Base-by-base conservation (phyloP, 1,140 invertebrate species). In the Dendroctonus ponderosae region DNA sequence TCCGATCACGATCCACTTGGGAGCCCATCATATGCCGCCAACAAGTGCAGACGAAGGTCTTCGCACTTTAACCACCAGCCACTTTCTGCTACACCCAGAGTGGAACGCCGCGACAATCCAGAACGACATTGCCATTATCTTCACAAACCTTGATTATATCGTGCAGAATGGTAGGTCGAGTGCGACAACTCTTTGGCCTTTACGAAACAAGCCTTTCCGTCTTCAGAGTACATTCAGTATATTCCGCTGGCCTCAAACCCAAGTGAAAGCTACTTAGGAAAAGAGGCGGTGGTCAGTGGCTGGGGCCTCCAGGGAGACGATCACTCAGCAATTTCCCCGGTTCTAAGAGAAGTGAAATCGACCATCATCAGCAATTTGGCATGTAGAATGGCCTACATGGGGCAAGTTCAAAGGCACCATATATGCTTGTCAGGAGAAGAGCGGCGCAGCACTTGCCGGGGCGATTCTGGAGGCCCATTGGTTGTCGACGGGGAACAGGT, bases 381-480 rank as follows among this genome's bases (percentile, higher is more conserved):
- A 37, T 63, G 61, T 46, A 53, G 61, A 26, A 12, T 63, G 50
- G 61, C 61, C 48, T 63, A 63, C 37, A 63, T 63, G 61, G 39
- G 49, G 6, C 14, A 15, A 8, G 49, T 63, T 2, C 7, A 38
- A 15, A 0, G 50, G 12, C 26, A 6, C 6, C 39, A 63, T 40
- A 63, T 63, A 9, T 63, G 61, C 40, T 38, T 53, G 12, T 53
- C 50, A 37, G 61, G 61, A 7, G 61, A 63, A 44, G 49, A 63
- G 9, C 44, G 39, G 15, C 42, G 49, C 7, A 63, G 61, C 11
- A 63, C 50, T 9, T 63, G 61, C 38, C 42, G 61, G 37, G 61
- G 61, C 5, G 61, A 63, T 63, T 63, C 61, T 42, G 61, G 61
- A 41, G 49, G 50, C 14, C 60, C 60, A 7, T 41, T 62, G 48